These are phyloP conservation scores for Varanus salvator DNA, from an alignment of 2,113 vertebrate species.

Conservation along the genomic window DNA sequence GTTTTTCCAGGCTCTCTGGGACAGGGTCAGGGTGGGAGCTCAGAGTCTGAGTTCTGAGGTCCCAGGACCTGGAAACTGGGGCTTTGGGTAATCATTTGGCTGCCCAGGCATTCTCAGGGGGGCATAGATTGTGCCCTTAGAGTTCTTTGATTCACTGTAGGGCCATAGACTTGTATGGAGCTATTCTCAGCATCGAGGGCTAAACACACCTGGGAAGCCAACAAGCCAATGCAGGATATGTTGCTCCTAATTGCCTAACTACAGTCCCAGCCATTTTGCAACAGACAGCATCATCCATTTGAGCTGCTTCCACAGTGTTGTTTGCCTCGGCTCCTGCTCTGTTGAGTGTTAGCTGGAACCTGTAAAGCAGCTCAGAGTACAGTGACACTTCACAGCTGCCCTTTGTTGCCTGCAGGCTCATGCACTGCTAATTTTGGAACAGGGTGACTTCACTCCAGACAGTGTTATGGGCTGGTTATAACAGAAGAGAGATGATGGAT, in stretches of 20 bases:
- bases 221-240: background rate
- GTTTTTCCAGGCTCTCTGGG: no score
- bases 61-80: no score
- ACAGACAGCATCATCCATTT: slow-evolving; percentile 8
- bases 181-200: background rate
- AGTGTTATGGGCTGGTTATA: slow-evolving; percentile 29
- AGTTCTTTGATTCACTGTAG: background rate
- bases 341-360: slow-evolving; percentile 38
- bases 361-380: slow-evolving; percentile 28
- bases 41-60: no score
- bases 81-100: no score
- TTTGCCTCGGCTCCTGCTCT: background rate
- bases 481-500: slow-evolving; percentile 8
- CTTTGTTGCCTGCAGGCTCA: slow-evolving; percentile 5
- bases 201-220: background rate
- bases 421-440: slow-evolving; percentile 57
- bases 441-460: slow-evolving; percentile 33
- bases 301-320: slow-evolving; percentile 36
- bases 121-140: no score
- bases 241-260: background rate
- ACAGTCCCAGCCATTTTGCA: slow-evolving; percentile 1
- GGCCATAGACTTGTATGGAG: background rate
- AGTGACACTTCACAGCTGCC: background rate
- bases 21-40: no score
- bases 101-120: no score